A percentile compares a stretch with the other conserved stretches of the same genome.
phyloP scores from a whole-genome alignment of 2,797 vertebrate species.

The Capromys pilorides region DNA sequence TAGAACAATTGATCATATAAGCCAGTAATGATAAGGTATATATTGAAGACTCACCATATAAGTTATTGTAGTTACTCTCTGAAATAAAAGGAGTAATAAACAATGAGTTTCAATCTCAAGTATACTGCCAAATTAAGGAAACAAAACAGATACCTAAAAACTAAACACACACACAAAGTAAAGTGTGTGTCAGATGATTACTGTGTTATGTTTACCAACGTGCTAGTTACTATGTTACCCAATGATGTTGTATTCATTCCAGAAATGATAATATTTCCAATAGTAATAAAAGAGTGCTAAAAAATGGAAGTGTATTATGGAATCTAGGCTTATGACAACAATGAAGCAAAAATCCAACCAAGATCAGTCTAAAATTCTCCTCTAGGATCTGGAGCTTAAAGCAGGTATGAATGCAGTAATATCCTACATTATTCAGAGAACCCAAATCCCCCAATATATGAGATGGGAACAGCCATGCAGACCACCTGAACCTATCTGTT shows the following conservation, averaged over 20 bases:
- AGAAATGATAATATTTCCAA: background rate
- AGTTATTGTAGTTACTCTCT: background rate
- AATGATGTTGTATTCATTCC: background rate
- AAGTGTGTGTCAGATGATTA: background rate
- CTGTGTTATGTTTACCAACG: background rate
- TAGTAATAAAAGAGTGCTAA: background rate
- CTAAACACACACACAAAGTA: conserved; percentile 24
- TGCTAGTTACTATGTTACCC: background rate
- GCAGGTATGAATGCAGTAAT: background rate
- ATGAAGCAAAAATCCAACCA: background rate
- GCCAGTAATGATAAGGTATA: conserved; percentile 41
- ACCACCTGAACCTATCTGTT: background rate
- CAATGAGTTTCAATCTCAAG: conserved; percentile 29
- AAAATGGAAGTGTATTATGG: background rate
- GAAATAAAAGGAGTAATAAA: conserved; percentile 44
- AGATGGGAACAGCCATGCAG: background rate
- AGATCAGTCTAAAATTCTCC: background rate
- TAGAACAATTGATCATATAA: conserved; percentile 49
- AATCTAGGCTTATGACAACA: background rate
- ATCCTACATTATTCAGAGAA: background rate
- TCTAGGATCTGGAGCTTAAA: background rate
- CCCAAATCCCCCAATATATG: background rate
- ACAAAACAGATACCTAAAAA: conserved; percentile 43
- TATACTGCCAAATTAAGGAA: conserved; percentile 42
- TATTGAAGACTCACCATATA: background rate